Evolutionary conservation across 2,888 invertebrate genomes (phyloP).

Genomic region (Lasioglossum malachurum): DNA sequence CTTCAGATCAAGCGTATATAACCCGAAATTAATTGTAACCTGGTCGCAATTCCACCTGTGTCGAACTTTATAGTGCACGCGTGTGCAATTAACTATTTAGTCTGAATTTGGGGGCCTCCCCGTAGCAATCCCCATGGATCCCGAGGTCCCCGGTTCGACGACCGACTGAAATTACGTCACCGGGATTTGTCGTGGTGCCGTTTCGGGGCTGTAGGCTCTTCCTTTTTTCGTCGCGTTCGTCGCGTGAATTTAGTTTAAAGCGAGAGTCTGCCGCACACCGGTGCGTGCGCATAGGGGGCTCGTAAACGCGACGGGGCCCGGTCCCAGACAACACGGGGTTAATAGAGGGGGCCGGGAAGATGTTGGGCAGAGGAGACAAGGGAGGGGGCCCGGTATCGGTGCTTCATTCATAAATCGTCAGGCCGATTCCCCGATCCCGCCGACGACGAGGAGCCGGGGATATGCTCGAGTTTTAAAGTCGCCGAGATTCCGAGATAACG

Average conservation of each 20-base stretch:
- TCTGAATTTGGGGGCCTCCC: not conserved
- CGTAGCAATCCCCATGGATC: not conserved
- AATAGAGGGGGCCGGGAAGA: not conserved
- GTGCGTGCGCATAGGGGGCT: not conserved
- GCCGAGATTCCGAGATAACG: conserved; percentile 69
- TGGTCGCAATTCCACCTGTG: too few relatives aligned
- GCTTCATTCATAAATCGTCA: conserved; percentile 72
- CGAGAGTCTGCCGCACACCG: conserved; percentile 4
- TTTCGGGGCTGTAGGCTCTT: conserved; percentile 2
- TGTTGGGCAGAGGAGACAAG: not conserved
- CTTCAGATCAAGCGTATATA: too few relatives aligned
- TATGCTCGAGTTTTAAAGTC: conserved; percentile 71
- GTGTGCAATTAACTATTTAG: too few relatives aligned
- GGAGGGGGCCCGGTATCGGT: not conserved
- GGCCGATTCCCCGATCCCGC: conserved; percentile 44
- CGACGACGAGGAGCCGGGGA: conserved; percentile 11
- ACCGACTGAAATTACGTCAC: conserved; percentile 76
- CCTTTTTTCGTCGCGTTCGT: conserved; percentile 10
- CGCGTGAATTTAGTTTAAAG: conserved; percentile 38
- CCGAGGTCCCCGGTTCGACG: conserved; percentile 75
- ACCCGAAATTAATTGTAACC: too few relatives aligned
- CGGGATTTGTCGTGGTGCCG: conserved; percentile 52
- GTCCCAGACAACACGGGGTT: conserved; percentile 4
- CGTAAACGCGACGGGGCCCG: conserved; percentile 33
- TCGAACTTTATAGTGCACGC: too few relatives aligned